Evolutionary conservation across 2,888 invertebrate genomes (phyloP).

Genomic region (Yponomeuta sedellus): DNA sequence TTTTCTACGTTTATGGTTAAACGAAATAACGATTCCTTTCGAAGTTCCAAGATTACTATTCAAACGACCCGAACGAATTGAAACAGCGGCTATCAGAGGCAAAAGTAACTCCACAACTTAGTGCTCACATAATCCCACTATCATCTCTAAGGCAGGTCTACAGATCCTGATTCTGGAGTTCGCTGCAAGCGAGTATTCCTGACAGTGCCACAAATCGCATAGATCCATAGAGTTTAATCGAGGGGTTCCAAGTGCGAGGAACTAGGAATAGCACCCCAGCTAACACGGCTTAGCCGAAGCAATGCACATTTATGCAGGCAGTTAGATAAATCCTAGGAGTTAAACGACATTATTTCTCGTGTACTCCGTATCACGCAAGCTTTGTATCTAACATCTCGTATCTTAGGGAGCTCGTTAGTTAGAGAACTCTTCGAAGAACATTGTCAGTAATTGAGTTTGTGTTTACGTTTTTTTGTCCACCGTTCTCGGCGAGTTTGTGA

Average conservation of each 20-base stretch:
- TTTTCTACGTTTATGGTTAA: background rate
- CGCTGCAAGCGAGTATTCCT: background rate
- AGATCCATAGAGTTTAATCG: background rate
- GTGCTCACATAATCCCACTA: constrained; percentile 11
- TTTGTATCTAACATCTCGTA: constrained; percentile 5
- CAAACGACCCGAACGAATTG: constrained; percentile 1
- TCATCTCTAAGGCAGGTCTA: constrained; percentile 5
- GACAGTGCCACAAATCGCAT: background rate
- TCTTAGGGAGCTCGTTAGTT: background rate
- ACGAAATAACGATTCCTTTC: background rate
- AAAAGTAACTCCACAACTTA: constrained; percentile 12
- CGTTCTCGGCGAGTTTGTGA: background rate
- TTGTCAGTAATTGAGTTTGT: background rate
- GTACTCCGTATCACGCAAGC: constrained; percentile 30
- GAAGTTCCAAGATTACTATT: background rate
- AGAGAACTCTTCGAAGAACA: background rate
- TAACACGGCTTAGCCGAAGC: constrained; percentile 20
- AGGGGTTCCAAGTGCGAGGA: background rate
- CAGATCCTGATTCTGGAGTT: background rate
- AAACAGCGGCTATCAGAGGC: constrained; percentile 3
- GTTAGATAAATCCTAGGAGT: constrained; percentile 52
- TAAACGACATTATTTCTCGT: constrained; percentile 30
- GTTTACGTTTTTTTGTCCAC: background rate
- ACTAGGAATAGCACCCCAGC: background rate
- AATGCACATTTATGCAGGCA: constrained; percentile 45